Evolutionary conservation across 2,113 vertebrate species (phyloP).

Genomic region (Festucalex cinctus): DNA sequence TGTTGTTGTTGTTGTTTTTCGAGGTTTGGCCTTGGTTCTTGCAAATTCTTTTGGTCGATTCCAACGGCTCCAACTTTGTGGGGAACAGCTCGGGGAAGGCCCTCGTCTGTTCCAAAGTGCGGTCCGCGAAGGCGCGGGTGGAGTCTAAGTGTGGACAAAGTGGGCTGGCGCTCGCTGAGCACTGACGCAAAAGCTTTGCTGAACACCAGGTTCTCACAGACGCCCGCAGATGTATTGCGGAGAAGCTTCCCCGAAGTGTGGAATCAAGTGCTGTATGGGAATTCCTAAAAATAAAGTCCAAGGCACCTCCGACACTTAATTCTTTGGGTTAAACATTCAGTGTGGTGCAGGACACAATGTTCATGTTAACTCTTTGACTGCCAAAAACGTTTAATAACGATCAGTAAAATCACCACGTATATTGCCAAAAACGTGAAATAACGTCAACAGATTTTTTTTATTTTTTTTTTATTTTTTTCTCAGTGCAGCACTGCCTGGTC

Average conservation of each 20-base stretch:
- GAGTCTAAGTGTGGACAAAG: not conserved
- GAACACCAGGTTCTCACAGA: not conserved
- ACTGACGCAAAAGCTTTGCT: not conserved
- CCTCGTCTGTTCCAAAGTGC: not conserved
- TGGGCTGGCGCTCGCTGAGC: not conserved
- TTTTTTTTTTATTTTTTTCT: too few relatives aligned
- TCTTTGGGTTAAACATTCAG: not conserved
- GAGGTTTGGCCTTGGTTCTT: not conserved
- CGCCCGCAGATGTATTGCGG: not conserved
- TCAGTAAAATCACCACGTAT: too few relatives aligned
- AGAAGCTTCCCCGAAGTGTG: not conserved
- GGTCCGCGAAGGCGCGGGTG: not conserved
- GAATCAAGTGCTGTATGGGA: not conserved
- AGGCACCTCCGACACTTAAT: not conserved
- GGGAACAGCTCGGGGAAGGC: conserved; percentile 1
- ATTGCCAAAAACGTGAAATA: too few relatives aligned
- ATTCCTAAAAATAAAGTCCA: not conserved
- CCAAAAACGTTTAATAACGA: too few relatives aligned
- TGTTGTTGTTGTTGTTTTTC: not conserved
- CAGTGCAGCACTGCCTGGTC: too few relatives aligned
- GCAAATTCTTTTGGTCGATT: conserved; percentile 1
- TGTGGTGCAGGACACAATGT: too few relatives aligned
- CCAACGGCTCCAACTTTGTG: not conserved
- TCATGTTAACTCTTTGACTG: too few relatives aligned
- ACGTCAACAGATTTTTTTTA: too few relatives aligned